These are phyloP conservation scores for Trigoniulus corallinus DNA, from an alignment of 1,140 invertebrate species.

Conservation along the genomic window DNA sequence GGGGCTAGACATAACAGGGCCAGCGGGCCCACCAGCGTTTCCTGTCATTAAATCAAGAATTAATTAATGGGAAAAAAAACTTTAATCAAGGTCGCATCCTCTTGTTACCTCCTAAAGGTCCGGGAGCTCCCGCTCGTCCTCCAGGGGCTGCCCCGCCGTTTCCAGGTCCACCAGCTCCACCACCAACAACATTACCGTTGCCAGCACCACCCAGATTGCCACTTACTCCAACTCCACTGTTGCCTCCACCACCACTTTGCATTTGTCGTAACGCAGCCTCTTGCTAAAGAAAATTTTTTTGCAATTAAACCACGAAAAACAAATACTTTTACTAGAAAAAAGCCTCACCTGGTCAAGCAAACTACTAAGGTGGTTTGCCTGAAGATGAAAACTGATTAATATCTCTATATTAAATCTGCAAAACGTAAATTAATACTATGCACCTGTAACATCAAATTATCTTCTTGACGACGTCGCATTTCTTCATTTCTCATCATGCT, in stretches of 20 bases:
- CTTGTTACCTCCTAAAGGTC: too few relatives aligned
- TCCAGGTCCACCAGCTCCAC: too few relatives aligned
- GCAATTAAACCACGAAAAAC: not conserved
- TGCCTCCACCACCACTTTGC: conserved; percentile 16
- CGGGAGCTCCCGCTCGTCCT: too few relatives aligned
- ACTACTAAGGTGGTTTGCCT: conserved; percentile 41
- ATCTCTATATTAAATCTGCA: not conserved
- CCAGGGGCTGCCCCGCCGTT: too few relatives aligned
- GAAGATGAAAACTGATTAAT: not conserved
- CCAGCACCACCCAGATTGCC: not conserved
- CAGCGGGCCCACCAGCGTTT: not conserved
- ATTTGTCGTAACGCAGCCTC: conserved; percentile 30
- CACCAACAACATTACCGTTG: not conserved
- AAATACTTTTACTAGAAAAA: not conserved
- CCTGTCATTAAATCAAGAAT: not conserved
- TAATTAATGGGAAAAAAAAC: not conserved
- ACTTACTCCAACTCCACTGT: not conserved
- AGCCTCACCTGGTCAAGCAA: conserved; percentile 31
- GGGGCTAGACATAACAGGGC: not conserved
- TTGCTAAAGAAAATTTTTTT: conserved; percentile 20
- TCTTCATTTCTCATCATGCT: conserved; percentile 36
- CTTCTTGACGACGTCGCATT: conserved; percentile 51
- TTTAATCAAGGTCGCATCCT: too few relatives aligned
- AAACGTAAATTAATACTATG: conserved; percentile 7
- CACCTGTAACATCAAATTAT: conserved; percentile 60